Conservation (phyloP, 2,888 invertebrate genomes). For the Trichogramma evanescens region DNA sequence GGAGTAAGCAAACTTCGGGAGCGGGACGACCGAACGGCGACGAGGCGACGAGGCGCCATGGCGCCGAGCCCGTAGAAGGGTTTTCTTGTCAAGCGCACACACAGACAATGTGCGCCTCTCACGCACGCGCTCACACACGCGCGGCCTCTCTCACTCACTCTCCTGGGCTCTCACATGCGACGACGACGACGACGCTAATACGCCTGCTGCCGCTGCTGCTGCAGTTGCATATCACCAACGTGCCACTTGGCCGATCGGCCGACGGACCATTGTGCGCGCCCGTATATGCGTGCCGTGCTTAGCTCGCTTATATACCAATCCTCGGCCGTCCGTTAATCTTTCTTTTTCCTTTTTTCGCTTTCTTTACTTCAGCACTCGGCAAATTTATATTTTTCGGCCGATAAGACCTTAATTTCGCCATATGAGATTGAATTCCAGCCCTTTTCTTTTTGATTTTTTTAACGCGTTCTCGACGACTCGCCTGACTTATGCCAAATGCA, state of each 20-base stretch:
- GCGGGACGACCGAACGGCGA: slow-evolving; percentile 24
- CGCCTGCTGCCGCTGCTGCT: no score
- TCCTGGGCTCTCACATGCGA: no score
- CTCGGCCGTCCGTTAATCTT: background rate
- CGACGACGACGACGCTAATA: no score
- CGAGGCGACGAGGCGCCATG: slow-evolving; percentile 43
- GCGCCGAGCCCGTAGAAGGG: slow-evolving; percentile 48
- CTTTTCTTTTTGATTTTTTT: no score
- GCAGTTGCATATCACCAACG: no score
- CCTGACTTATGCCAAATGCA: no score
- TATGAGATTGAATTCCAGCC: no score
- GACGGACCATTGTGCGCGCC: background rate
- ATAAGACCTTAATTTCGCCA: slow-evolving; percentile 11
- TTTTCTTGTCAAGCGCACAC: slow-evolving; percentile 44
- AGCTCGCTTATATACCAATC: background rate
- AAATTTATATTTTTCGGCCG: slow-evolving; percentile 7
- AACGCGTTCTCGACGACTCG: no score
- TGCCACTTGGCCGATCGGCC: background rate
- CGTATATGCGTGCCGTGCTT: background rate
- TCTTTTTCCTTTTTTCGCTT: background rate
- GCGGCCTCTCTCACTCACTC: background rate
- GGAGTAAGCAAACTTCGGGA: background rate
- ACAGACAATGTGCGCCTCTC: slow-evolving; percentile 15
- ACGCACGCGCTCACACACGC: slow-evolving; percentile 17
- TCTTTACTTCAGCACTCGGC: slow-evolving; percentile 10